These are phyloP conservation scores for Lysandra coridon DNA, from an alignment of 2,888 invertebrate species.

Conservation along the genomic window DNA sequence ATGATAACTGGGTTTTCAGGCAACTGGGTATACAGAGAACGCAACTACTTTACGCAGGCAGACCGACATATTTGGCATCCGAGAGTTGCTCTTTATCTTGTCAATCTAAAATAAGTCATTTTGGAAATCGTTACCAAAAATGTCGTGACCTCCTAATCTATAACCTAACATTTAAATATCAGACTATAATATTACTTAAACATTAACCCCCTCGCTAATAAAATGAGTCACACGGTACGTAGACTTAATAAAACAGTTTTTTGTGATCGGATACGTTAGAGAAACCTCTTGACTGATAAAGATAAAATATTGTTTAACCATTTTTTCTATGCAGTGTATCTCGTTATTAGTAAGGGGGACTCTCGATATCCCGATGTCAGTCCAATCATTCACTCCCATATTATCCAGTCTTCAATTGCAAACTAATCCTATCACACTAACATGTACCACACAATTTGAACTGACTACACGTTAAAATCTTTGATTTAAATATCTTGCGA, in stretches of 20 bases:
- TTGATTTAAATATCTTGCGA: slow-evolving; percentile 2
- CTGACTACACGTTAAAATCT: slow-evolving; percentile 13
- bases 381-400: slow-evolving; percentile 21
- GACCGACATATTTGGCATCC: too few relatives aligned
- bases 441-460: slow-evolving; percentile 19
- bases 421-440: slow-evolving; percentile 20
- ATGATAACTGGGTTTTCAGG: too few relatives aligned
- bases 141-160: too few relatives aligned
- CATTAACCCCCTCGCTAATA: neutral
- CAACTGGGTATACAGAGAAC: too few relatives aligned
- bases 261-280: too few relatives aligned
- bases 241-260: neutral
- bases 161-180: slow-evolving; percentile 18
- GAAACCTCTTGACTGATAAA: too few relatives aligned
- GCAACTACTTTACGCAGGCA: too few relatives aligned
- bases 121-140: too few relatives aligned
- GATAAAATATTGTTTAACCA: neutral
- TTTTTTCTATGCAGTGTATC: neutral
- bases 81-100: too few relatives aligned
- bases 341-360: neutral
- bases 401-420: slow-evolving; percentile 29
- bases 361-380: slow-evolving; percentile 22
- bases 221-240: neutral
- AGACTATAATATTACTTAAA: slow-evolving; percentile 24
- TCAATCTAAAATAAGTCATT: too few relatives aligned